Evolutionary conservation across 2,113 vertebrate species (phyloP).

Genomic region (Heterotis niloticus): DNA sequence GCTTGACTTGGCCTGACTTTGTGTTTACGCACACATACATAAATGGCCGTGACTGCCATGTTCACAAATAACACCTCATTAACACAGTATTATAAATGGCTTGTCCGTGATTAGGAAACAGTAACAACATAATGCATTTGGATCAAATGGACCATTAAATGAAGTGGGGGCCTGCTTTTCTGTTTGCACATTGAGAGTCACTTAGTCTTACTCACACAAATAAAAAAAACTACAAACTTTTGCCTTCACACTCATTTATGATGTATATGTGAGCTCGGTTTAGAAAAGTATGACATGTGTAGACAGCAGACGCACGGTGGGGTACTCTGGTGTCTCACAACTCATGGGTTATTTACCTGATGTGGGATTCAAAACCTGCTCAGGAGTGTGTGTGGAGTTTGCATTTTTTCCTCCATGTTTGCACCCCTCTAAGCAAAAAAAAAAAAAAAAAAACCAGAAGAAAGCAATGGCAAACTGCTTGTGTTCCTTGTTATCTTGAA

Average conservation of each 20-base stretch:
- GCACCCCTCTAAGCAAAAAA: too few relatives aligned
- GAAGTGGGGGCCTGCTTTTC: background rate
- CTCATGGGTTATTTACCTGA: too few relatives aligned
- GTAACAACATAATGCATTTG: background rate
- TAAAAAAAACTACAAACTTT: background rate
- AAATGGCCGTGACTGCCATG: background rate
- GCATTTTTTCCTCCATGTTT: too few relatives aligned
- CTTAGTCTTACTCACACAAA: background rate
- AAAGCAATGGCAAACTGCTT: too few relatives aligned
- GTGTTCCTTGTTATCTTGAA: too few relatives aligned
- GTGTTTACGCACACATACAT: background rate
- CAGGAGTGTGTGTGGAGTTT: too few relatives aligned
- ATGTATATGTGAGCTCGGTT: too few relatives aligned
- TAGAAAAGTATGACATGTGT: too few relatives aligned
- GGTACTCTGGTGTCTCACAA: too few relatives aligned
- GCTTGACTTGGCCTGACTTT: background rate
- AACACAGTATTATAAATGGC: background rate
- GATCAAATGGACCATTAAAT: constrained; percentile 2
- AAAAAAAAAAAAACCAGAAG: too few relatives aligned
- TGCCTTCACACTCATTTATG: background rate
- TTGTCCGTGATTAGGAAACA: background rate
- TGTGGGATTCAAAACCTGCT: too few relatives aligned
- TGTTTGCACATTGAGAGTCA: background rate
- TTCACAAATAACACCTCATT: background rate
- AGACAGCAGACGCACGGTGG: too few relatives aligned